Percentiles rank a stretch among this genome's conserved stretches.
Evolutionary conservation across 92 coral and sea anemone genomes (phyloP).

Genomic region (Heteractis magnifica): DNA sequence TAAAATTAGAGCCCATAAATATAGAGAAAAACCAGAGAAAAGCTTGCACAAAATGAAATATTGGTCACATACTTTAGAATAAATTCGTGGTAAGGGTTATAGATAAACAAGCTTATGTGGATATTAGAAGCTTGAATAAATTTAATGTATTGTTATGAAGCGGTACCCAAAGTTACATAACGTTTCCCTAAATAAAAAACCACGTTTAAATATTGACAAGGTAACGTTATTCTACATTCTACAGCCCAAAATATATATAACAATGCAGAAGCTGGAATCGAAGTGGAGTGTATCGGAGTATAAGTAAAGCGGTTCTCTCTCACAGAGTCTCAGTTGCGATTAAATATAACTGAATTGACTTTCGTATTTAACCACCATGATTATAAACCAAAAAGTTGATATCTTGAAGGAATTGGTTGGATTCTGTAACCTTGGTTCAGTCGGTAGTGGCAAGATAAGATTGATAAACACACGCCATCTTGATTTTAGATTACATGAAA

Average conservation of each 20-base stretch:
- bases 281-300: background rate
- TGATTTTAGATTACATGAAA: background rate
- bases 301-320: no score
- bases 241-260: background rate
- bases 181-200: background rate
- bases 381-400: background rate
- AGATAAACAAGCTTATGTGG: background rate
- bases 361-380: background rate
- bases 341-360: no score
- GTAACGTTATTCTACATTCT: background rate
- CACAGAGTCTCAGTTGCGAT: no score
- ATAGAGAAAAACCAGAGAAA: no score
- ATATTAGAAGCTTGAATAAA: background rate
- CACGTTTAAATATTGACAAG: slow-evolving; percentile 1
- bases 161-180: background rate
- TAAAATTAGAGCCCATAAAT: no score
- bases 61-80: no score
- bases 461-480: background rate
- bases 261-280: background rate
- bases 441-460: background rate
- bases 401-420: background rate
- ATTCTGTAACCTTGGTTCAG: background rate
- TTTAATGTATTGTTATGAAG: background rate
- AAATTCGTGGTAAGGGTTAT: background rate
- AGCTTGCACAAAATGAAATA: no score